Evolutionary conservation across 2,888 invertebrate species (phyloP).

Genomic region (Rhingia rostrata): DNA sequence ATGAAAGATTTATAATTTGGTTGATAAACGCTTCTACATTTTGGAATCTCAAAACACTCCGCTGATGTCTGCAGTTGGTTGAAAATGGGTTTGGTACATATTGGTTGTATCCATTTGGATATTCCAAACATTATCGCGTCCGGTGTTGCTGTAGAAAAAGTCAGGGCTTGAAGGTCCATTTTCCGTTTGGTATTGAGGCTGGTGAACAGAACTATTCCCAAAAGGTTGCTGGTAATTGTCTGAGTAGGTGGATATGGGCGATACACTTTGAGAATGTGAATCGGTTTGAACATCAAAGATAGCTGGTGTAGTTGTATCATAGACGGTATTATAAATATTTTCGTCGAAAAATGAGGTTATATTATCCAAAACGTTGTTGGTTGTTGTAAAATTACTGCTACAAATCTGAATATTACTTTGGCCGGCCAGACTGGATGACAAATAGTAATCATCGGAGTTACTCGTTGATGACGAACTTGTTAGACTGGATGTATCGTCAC

Average conservation of each 20-base stretch:
- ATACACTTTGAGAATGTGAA: constrained; percentile 48
- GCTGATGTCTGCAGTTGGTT: constrained; percentile 38
- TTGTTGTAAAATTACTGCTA: constrained; percentile 25
- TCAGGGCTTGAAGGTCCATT: constrained; percentile 77
- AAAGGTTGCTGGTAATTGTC: constrained; percentile 50
- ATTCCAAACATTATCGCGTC: constrained; percentile 81
- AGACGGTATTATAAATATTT: constrained; percentile 68
- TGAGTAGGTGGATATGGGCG: constrained; percentile 39
- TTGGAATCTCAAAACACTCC: constrained; percentile 46
- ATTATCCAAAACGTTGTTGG: constrained; percentile 48
- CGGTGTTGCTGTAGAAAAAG: constrained; percentile 81
- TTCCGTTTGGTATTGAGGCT: constrained; percentile 74
- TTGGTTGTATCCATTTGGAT: constrained; percentile 79
- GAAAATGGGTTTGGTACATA: constrained; percentile 55
- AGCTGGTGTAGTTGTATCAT: constrained; percentile 38
- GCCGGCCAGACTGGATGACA: constrained; percentile 75
- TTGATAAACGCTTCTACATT: background rate
- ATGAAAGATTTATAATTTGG: background rate
- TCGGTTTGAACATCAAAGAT: constrained; percentile 35
- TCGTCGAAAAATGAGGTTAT: constrained; percentile 66
- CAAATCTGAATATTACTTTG: constrained; percentile 27
- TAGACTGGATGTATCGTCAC: constrained; percentile 82
- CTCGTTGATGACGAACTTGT: constrained; percentile 81
- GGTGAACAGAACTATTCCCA: constrained; percentile 61
- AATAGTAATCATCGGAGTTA: constrained; percentile 80